Evolutionary conservation across 2,888 invertebrate genomes (phyloP), one percentile per base, ranked within the genome.

Genomic region (Cosmia trapezina): DNA sequence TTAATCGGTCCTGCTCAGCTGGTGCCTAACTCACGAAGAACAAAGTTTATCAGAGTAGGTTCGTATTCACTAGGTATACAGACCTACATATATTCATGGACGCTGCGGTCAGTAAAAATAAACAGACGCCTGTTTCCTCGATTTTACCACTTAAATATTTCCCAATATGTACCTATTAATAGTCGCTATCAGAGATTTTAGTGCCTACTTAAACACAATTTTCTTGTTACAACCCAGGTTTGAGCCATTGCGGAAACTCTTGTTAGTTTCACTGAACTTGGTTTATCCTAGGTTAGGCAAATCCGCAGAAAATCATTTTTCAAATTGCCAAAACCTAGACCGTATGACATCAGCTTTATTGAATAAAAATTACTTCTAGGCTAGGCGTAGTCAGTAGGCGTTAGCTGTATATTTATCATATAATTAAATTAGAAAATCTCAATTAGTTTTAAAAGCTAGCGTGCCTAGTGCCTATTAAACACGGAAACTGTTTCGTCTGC

Each of bases 361-460:
- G 45, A 37, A 5, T 37, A 28, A 57, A 54, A 78, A 49, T 41
- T 53, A 41, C 22, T 47, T 19, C n/a, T 5, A 22, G 45, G n/a
- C n/a, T 5, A 22, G 45, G n/a, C 37, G 22, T 43, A 47, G 28
- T n/a, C n/a, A 3, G 9, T 11, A 19, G 28, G 28, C 57, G 33
- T 33, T 11, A 51, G 57, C 56, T 11, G 41, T 61, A 17, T 8
- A 28, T 47, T 51, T 66, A 33, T 57, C 17, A 37, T 12, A 17
- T 56, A 37, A 73, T 33, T 37, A n/a, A 43, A 9, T 28, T 7
- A 19, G 17, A 33, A 33, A 72, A 37, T 60, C 4, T 28, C 28
- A 51, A 41, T 72, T 56, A 60, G 37, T 41, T 51, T 19, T 47
- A 22, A 51, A 62, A 57, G 28, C 17, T 37, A 43, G 37, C 80